Evolutionary conservation across 2,888 invertebrate species (phyloP), one percentile per base, ranked within the genome.

Genomic region (Eristalis tenax): DNA sequence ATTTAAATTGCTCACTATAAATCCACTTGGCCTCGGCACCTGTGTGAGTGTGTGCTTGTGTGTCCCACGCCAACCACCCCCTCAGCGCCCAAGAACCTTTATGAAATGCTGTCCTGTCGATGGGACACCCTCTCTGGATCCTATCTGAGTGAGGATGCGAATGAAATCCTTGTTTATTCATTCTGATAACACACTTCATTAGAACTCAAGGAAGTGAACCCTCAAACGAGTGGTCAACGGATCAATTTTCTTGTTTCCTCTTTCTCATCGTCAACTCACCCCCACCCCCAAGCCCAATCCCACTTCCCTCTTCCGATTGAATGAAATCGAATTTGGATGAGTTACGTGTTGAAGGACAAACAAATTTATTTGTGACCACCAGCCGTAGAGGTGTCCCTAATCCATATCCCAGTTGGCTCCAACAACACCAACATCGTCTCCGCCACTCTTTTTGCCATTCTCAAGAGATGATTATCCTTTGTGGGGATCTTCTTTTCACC

Each of bases 141-240:
- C 35, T 35, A 35, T 35, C 50, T 50, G 50, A n/a, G n/a, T 6
- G 43, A 40, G 8, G 40, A 43, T n/a, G 43, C n/a, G 18, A 50
- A 18, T 6, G 50, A 68, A 65, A 63, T 68, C 71, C 65, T 69
- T 74, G 61, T 82, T 82, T 82, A 78, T 82, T 73, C 69, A 71
- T 77, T 81, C 80, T 76, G 82, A 87, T 83, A 87, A 61, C 86
- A 87, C 83, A 87, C 83, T 87, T 87, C 86, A 87, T 87, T 87
- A 87, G 83, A 71, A 71, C 61, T 70, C 66, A 83, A 79, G 86
- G 86, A 86, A 86, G 83, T 83, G 79, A 79, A 83, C 79, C 83
- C 83, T 68, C 86, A 83, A 87, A 87, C 83, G 86, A 83, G 83
- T 87, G 86, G 86, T 87, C 86, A 87, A 87, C 83, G 86, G 86